These are phyloP conservation scores for Phoxinus dragarum DNA, from an alignment of 2,797 vertebrate species.

Conservation along the genomic window DNA sequence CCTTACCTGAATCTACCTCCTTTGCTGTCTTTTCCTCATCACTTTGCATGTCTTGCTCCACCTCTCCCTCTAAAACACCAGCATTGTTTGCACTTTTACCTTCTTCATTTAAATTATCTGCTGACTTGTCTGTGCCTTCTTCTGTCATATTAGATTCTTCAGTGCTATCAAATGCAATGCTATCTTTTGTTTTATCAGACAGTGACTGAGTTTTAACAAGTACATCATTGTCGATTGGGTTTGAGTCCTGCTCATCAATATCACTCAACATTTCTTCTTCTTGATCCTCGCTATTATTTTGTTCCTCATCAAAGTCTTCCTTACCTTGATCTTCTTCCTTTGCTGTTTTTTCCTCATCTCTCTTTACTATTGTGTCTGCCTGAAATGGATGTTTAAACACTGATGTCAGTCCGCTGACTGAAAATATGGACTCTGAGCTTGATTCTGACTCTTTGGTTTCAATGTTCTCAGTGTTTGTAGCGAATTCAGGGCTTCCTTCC, in stretches of 20 bases:
- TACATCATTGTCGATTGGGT: background rate
- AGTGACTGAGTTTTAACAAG: slow-evolving; percentile 3
- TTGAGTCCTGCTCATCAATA: slow-evolving; percentile 14
- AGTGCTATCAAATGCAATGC: background rate
- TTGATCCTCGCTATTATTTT: slow-evolving; percentile 19
- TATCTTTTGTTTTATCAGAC: slow-evolving; percentile 22
- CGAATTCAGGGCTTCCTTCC: slow-evolving; percentile 29
- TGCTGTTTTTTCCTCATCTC: slow-evolving; percentile 48
- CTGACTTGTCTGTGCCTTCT: background rate
- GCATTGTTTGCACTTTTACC: background rate
- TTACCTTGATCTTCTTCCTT: slow-evolving; percentile 54
- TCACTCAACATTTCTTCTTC: background rate
- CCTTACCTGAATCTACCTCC: background rate
- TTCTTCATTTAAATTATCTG: background rate
- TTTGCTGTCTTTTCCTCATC: slow-evolving; percentile 9
- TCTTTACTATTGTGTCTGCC: slow-evolving; percentile 38
- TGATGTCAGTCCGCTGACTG: slow-evolving; percentile 50
- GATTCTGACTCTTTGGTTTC: slow-evolving; percentile 43
- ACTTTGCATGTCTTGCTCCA: background rate
- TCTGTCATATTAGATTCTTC: slow-evolving; percentile 10
- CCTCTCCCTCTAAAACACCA: background rate
- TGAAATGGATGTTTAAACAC: slow-evolving; percentile 56
- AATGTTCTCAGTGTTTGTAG: slow-evolving; percentile 34
- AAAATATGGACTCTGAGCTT: slow-evolving; percentile 58
- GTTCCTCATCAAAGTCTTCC: slow-evolving; percentile 45